Conservation (phyloP, 2,113 vertebrate species). For the Acrocephalus kingi region DNA sequence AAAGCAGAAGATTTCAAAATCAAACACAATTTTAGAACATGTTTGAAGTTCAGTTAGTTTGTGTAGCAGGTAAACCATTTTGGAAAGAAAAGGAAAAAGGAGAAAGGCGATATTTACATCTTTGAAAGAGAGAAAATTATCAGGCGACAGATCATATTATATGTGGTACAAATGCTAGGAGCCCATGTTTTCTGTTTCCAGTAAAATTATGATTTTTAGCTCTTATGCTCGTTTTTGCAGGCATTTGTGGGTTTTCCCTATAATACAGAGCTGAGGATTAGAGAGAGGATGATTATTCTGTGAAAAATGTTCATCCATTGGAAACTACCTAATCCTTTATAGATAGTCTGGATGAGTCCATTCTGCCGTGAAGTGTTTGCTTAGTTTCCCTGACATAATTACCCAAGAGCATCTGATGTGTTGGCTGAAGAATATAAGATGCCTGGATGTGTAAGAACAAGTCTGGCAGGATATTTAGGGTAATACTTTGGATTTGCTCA, state of each 20-base stretch:
- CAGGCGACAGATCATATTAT: neutral
- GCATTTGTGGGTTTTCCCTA: neutral
- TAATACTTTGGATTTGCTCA: neutral
- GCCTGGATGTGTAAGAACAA: neutral
- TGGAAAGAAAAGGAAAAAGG: neutral
- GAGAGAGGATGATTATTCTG: neutral
- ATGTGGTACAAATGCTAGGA: neutral
- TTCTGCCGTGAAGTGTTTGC: conserved; percentile 41
- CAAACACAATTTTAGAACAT: neutral
- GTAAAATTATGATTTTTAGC: neutral
- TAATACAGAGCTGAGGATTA: neutral
- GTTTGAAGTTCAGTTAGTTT: neutral
- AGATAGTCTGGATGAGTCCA: conserved; percentile 27
- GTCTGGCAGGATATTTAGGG: neutral
- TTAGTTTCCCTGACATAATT: conserved; percentile 19
- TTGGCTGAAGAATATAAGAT: neutral
- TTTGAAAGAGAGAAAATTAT: neutral
- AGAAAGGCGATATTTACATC: neutral
- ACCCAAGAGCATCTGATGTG: neutral
- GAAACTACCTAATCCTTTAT: conserved; percentile 7
- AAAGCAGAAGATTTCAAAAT: neutral
- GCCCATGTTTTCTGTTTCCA: neutral
- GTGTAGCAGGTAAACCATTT: neutral
- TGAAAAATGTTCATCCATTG: conserved; percentile 7
- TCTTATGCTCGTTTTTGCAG: neutral